Conservation (phyloP, 2,113 vertebrate species). For the Tetrax tetrax region DNA sequence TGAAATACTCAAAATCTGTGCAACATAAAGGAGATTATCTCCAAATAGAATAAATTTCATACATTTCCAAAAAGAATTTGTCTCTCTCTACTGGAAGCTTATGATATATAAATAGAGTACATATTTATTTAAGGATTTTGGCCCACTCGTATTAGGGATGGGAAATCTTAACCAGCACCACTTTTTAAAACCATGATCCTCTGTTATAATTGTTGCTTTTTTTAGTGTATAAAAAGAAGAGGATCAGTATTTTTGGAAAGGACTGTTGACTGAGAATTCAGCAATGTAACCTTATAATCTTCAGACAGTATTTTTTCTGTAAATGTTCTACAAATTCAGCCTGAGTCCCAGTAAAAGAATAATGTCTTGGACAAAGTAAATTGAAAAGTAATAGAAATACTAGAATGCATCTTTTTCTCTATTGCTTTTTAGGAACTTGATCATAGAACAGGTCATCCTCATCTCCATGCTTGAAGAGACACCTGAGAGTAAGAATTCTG, state of each 20-base stretch:
- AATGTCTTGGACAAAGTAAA: neutral
- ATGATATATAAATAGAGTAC: neutral
- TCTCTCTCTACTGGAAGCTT: neutral
- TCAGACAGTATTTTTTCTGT: neutral
- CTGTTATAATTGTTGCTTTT: neutral
- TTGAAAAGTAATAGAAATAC: neutral
- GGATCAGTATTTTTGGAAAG: neutral
- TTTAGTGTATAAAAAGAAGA: neutral
- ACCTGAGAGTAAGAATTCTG: neutral
- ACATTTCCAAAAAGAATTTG: neutral
- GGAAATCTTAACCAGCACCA: neutral
- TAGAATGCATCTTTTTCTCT: neutral
- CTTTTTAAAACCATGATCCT: neutral
- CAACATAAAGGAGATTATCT: neutral
- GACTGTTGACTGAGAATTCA: neutral
- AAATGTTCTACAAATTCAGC: neutral
- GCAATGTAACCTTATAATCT: neutral
- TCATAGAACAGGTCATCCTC: neutral
- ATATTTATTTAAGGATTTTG: neutral
- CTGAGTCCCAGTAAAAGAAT: neutral
- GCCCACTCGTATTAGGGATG: neutral
- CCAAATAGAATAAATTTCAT: neutral
- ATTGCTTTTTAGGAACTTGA: neutral
- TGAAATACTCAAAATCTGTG: neutral
- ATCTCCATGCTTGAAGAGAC: neutral